phyloP scores from a whole-genome alignment of 30 jellyfish, hydroid and myxozoan species.

The Cassiopea andromeda region DNA sequence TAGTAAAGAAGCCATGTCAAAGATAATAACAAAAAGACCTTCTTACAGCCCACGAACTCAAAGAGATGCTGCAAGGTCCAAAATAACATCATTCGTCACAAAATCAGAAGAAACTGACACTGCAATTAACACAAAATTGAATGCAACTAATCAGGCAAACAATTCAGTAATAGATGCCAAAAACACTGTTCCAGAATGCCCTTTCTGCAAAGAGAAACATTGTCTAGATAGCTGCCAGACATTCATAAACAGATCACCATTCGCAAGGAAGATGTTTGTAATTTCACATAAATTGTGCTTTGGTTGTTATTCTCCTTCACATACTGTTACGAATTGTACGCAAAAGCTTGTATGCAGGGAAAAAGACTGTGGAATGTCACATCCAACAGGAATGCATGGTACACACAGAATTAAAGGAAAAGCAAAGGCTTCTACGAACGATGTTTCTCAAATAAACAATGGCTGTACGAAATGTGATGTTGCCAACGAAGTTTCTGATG shows the following conservation, averaged over 20 bases:
- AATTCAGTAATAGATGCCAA: slow-evolving; percentile 27
- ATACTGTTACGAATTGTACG: slow-evolving; percentile 19
- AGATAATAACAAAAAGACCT: slow-evolving; percentile 13
- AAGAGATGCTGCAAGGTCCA: slow-evolving; percentile 13
- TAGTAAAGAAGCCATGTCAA: slow-evolving; percentile 55
- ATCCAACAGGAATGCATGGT: slow-evolving; percentile 56
- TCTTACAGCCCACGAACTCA: slow-evolving; percentile 14
- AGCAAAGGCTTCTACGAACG: slow-evolving; percentile 35
- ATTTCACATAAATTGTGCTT: slow-evolving; percentile 36
- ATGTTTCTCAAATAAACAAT: not conserved
- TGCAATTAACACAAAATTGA: not conserved
- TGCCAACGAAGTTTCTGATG: slow-evolving; percentile 16
- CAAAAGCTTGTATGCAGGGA: slow-evolving; percentile 53
- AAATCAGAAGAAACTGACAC: slow-evolving; percentile 1
- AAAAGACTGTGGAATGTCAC: slow-evolving; percentile 30
- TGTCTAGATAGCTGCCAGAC: slow-evolving; percentile 47
- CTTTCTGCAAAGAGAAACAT: slow-evolving; percentile 47
- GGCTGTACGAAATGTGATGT: slow-evolving; percentile 3
- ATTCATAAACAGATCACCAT: slow-evolving; percentile 35
- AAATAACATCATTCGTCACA: slow-evolving; percentile 16
- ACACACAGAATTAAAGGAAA: slow-evolving; percentile 40
- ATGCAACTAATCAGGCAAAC: slow-evolving; percentile 31
- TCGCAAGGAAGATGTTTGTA: slow-evolving; percentile 51
- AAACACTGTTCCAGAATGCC: slow-evolving; percentile 27
- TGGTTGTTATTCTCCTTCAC: slow-evolving; percentile 52